phyloP scores from a whole-genome alignment of 2,797 vertebrate species.

The Menidia menidia region DNA sequence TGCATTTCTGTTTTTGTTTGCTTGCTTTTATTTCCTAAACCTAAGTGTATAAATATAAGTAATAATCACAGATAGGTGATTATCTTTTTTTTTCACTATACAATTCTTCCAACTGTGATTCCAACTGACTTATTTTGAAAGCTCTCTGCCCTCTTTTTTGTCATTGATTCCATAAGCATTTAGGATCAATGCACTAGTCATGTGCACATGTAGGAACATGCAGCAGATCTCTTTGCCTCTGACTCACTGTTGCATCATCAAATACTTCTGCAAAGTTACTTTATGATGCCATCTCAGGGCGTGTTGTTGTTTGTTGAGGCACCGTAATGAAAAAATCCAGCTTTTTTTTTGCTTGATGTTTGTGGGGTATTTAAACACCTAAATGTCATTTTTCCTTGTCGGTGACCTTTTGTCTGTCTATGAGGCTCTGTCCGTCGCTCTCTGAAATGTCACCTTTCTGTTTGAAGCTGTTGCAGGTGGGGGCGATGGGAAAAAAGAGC shows the following conservation, averaged over 20 bases:
- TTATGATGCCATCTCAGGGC: background rate
- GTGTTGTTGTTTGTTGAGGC: constrained; percentile 1
- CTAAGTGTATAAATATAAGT: background rate
- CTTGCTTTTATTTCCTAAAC: background rate
- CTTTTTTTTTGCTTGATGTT: fast-evolving
- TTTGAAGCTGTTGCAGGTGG: constrained; percentile 42
- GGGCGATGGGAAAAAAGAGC: constrained; percentile 16
- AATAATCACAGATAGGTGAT: background rate
- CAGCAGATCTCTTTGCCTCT: background rate
- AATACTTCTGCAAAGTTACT: background rate
- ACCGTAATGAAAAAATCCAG: background rate
- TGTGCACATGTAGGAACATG: constrained; percentile 26
- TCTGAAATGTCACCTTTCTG: constrained; percentile 29
- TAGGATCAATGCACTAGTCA: constrained; percentile 50
- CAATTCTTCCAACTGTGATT: background rate
- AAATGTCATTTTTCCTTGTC: background rate
- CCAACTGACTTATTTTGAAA: constrained; percentile 42
- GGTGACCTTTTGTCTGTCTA: constrained; percentile 12
- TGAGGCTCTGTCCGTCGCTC: constrained; percentile 4
- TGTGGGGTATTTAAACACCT: background rate
- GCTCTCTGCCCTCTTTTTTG: constrained; percentile 47
- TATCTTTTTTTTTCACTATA: background rate
- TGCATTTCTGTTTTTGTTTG: background rate
- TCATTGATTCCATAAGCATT: constrained; percentile 54
- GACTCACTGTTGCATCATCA: background rate